Evolutionary conservation across 2,113 vertebrate genomes (phyloP).

Genomic region (Symphodus melops): DNA sequence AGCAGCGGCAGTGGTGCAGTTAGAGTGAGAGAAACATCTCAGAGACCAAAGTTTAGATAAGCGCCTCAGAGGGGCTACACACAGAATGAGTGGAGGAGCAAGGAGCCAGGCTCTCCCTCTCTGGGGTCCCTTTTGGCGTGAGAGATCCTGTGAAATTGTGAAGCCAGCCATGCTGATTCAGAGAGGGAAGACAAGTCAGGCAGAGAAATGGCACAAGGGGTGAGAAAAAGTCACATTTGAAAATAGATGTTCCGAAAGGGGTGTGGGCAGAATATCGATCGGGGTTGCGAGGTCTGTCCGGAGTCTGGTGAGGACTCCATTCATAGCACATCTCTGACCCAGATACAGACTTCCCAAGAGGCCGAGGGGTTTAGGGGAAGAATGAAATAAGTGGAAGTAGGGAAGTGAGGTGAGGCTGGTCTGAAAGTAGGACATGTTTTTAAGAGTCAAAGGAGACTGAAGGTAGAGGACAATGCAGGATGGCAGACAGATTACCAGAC

Average conservation of each 20-base stretch:
- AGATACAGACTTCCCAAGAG: constrained; percentile 76
- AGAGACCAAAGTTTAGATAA: constrained; percentile 67
- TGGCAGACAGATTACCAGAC: constrained; percentile 30
- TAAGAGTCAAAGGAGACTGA: constrained; percentile 63
- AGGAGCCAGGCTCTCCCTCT: constrained; percentile 67
- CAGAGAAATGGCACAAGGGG: constrained; percentile 70
- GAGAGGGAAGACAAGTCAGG: constrained; percentile 70
- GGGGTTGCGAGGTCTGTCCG: constrained; percentile 53
- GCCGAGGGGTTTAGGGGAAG: constrained; percentile 53
- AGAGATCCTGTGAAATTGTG: constrained; percentile 77
- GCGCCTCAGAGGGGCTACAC: constrained; percentile 60
- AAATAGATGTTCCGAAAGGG: constrained; percentile 66
- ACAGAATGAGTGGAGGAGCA: constrained; percentile 52
- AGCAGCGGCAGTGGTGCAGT: constrained; percentile 35
- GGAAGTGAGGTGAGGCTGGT: constrained; percentile 51
- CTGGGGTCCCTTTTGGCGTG: constrained; percentile 71
- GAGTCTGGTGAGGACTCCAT: constrained; percentile 69
- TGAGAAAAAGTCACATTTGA: constrained; percentile 72
- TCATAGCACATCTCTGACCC: constrained; percentile 79
- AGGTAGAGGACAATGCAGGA: constrained; percentile 42
- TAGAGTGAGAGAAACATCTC: constrained; percentile 59
- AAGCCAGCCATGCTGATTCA: constrained; percentile 73
- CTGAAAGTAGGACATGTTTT: constrained; percentile 77
- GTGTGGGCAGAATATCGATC: constrained; percentile 72
- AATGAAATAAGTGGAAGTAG: constrained; percentile 67